Evolutionary conservation across 2,113 vertebrate genomes (phyloP).

Genomic region (Chloropsis hardwickii): DNA sequence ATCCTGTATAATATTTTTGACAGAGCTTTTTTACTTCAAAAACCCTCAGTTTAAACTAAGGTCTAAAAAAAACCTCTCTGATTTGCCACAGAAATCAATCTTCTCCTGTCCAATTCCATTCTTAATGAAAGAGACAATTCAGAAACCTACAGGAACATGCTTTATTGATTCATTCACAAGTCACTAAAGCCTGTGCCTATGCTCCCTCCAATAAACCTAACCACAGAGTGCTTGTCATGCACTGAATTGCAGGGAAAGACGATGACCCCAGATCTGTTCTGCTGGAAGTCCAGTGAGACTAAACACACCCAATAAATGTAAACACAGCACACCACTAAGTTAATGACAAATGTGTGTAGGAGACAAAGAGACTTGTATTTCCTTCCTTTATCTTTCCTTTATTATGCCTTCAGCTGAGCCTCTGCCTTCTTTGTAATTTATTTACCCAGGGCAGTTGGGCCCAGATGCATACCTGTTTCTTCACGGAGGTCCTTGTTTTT

Average conservation of each 20-base stretch:
- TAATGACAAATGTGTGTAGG: conserved; percentile 22
- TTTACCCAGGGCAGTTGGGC: not conserved
- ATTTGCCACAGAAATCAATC: conserved; percentile 22
- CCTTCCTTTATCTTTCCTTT: not conserved
- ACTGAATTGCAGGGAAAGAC: not conserved
- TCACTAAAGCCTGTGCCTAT: not conserved
- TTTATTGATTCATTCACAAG: conserved; percentile 53
- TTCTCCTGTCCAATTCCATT: not conserved
- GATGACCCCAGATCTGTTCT: not conserved
- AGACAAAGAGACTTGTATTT: conserved; percentile 23
- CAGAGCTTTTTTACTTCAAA: not conserved
- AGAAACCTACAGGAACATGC: conserved; percentile 35
- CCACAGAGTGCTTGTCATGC: not conserved
- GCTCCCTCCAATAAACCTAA: not conserved
- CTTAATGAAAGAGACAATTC: conserved; percentile 32
- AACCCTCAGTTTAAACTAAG: not conserved
- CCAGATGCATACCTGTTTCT: not conserved
- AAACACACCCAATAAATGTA: not conserved
- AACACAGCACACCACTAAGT: not conserved
- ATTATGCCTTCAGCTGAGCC: not conserved
- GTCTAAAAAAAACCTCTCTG: not conserved
- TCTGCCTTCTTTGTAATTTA: not conserved
- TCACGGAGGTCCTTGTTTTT: not conserved
- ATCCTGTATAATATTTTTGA: not conserved
- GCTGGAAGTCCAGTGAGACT: conserved; percentile 26